These are phyloP conservation scores for Poecile atricapillus DNA, from an alignment of 2,113 vertebrate genomes.

Conservation along the genomic window DNA sequence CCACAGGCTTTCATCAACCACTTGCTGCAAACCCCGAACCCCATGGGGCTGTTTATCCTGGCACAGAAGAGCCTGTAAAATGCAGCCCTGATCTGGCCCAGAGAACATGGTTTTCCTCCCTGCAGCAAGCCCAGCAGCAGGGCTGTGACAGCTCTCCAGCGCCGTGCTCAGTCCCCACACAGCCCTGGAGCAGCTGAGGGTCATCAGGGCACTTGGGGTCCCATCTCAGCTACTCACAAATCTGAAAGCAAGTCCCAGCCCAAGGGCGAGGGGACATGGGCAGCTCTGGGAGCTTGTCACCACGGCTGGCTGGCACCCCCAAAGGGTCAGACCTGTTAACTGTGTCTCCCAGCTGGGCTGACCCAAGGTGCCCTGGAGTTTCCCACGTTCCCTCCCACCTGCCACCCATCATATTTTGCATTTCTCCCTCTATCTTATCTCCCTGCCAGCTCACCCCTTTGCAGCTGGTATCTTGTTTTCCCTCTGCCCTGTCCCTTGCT, in stretches of 20 bases:
- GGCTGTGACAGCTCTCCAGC: not conserved
- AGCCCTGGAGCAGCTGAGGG: not conserved
- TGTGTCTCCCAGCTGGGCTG: not conserved
- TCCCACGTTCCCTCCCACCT: conserved; percentile 6
- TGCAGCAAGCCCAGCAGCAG: fast-evolving
- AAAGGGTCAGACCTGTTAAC: not conserved
- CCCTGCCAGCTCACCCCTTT: not conserved
- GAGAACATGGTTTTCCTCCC: fast-evolving
- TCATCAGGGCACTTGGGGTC: not conserved
- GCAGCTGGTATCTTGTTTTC: conserved; percentile 62
- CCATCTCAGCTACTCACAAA: not conserved
- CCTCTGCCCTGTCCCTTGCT: not conserved
- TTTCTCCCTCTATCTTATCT: conserved; percentile 66
- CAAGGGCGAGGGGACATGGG: not conserved
- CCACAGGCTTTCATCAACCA: not conserved
- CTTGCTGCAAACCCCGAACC: not conserved
- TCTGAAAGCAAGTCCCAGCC: not conserved
- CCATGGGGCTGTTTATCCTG: conserved; percentile 34
- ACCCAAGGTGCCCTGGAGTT: not conserved
- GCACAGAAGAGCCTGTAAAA: not conserved
- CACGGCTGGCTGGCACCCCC: fast-evolving
- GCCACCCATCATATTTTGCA: conserved; percentile 50
- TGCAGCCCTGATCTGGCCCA: not conserved
- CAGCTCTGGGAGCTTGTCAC: not conserved
- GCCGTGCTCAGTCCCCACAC: not conserved